Evolutionary conservation across 2,888 invertebrate species (phyloP).

Genomic region (Galerucella nymphaeae): DNA sequence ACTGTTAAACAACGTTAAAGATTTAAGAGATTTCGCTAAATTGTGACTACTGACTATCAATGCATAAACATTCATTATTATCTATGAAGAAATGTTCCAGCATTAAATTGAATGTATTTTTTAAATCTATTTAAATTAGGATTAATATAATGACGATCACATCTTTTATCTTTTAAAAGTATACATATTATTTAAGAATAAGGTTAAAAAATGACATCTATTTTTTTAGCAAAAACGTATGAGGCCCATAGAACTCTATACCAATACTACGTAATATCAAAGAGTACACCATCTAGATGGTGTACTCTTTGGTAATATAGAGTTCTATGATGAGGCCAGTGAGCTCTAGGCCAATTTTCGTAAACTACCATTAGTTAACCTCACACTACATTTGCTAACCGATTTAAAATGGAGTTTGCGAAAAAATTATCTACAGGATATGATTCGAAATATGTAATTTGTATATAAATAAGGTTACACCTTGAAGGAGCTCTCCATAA

Average conservation of each 20-base stretch:
- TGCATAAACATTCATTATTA: slow-evolving; percentile 36
- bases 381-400: too few species aligned
- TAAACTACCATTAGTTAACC: background rate
- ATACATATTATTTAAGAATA: slow-evolving; percentile 4
- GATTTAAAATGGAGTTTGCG: too few species aligned
- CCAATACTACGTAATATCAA: too few species aligned
- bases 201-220: background rate
- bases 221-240: background rate
- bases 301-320: too few species aligned
- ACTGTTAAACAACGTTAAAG: slow-evolving; percentile 33
- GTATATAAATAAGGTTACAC: too few species aligned
- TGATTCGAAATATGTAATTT: too few species aligned
- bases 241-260: too few species aligned
- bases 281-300: too few species aligned
- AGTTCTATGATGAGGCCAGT: too few species aligned
- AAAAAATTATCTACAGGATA: too few species aligned
- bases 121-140: slow-evolving; percentile 16
- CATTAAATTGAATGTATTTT: slow-evolving; percentile 9
- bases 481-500: too few species aligned
- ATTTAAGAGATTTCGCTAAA: slow-evolving; percentile 41
- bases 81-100: background rate
- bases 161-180: slow-evolving; percentile 20
- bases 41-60: slow-evolving; percentile 39
- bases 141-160: slow-evolving; percentile 19
- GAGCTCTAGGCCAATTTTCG: background rate